These are phyloP conservation scores for Agrypnus murinus DNA, from an alignment of 2,888 invertebrate genomes.

Conservation along the genomic window DNA sequence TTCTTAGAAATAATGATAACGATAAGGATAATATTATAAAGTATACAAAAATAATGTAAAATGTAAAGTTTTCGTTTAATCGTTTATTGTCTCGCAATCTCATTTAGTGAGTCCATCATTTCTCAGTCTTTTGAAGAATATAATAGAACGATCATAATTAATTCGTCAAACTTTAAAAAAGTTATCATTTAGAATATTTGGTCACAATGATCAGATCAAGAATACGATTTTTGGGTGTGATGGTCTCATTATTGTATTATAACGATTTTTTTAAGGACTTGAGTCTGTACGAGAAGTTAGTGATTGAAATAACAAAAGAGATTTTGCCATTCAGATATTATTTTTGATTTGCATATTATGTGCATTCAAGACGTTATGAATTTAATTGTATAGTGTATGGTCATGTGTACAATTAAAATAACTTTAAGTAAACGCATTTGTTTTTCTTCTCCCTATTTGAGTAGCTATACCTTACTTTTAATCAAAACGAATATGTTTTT, in stretches of 20 bases:
- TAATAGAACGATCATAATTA: too few relatives aligned
- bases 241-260: neutral
- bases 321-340: constrained; percentile 10
- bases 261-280: neutral
- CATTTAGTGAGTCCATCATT: constrained; percentile 10
- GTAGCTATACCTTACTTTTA: too few relatives aligned
- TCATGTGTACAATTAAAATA: constrained; percentile 63
- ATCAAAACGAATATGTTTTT: too few relatives aligned
- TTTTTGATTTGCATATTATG: constrained; percentile 16
- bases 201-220: too few relatives aligned
- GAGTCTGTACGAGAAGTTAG: constrained; percentile 7
- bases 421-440: constrained; percentile 26
- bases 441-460: neutral
- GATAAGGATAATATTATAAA: constrained; percentile 19
- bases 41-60: constrained; percentile 22
- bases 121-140: too few relatives aligned
- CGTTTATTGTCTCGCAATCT: constrained; percentile 31
- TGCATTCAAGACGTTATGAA: constrained; percentile 38
- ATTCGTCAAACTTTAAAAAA: too few relatives aligned
- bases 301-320: constrained; percentile 19
- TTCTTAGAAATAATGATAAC: neutral
- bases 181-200: too few relatives aligned
- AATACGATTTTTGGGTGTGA: too few relatives aligned
- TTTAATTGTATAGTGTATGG: constrained; percentile 64
- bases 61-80: constrained; percentile 41